Percentiles rank a stretch among this genome's conserved stretches.
phyloP scores from a whole-genome alignment of 2,113 vertebrate species.

The Diglossa brunneiventris region DNA sequence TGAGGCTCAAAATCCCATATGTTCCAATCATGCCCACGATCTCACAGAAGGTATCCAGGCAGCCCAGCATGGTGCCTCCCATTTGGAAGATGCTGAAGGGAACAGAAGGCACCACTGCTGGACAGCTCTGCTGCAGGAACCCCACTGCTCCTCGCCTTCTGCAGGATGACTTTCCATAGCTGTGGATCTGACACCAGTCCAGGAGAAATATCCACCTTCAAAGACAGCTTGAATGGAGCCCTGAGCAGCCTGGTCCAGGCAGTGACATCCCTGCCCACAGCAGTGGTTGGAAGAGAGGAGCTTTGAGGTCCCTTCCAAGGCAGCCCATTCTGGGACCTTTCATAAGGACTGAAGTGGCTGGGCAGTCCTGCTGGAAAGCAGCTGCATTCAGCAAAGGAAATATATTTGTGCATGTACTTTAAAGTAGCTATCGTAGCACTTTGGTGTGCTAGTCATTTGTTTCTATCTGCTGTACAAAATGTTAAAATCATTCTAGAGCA shows the following conservation, averaged over 20 bases:
- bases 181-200: neutral
- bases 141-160: neutral
- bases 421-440: neutral
- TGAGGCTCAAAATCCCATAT: neutral
- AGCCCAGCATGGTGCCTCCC: neutral
- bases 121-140: neutral
- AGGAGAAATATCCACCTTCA: neutral
- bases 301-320: neutral
- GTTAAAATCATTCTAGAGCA: neutral
- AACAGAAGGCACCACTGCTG: neutral
- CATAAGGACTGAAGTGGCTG: neutral
- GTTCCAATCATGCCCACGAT: rapidly evolving
- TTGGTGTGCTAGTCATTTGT: neutral
- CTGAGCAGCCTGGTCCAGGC: neutral
- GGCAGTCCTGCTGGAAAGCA: neutral
- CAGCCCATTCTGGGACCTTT: neutral
- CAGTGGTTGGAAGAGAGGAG: neutral
- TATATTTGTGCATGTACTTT: rapidly evolving
- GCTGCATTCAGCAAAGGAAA: neutral
- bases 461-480: neutral
- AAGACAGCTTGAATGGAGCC: neutral
- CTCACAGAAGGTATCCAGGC: neutral
- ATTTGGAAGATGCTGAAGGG: neutral
- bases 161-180: rapidly evolving
- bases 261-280: neutral